Evolutionary conservation across 1,140 invertebrate species (phyloP).

Genomic region (Drosophila bocki): DNA sequence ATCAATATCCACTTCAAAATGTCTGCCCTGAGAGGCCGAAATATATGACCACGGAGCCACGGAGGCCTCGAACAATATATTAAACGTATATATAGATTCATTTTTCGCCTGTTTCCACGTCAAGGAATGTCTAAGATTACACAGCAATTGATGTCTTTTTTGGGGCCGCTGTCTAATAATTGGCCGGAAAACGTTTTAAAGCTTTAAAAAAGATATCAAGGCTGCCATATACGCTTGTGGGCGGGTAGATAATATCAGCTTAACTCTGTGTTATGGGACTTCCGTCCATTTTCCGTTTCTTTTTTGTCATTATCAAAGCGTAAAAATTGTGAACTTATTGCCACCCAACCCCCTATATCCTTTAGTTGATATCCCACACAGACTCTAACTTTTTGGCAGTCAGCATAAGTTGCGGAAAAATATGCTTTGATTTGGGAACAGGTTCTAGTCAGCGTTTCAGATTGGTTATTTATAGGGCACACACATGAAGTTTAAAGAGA

Average conservation of each 20-base stretch:
- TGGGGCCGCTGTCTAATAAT: slow-evolving; percentile 49
- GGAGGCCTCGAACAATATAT: slow-evolving; percentile 58
- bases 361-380: slow-evolving; percentile 38
- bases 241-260: slow-evolving; percentile 31
- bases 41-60: slow-evolving; percentile 20
- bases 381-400: slow-evolving; percentile 57
- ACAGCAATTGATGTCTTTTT: slow-evolving; percentile 76
- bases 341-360: slow-evolving; percentile 26
- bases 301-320: slow-evolving; percentile 55
- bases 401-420: slow-evolving; percentile 38
- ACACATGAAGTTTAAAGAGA: background rate
- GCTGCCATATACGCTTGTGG: slow-evolving; percentile 12
- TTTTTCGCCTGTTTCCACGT: slow-evolving; percentile 31
- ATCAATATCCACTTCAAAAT: slow-evolving; percentile 75
- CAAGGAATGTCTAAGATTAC: slow-evolving; percentile 69
- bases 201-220: slow-evolving; percentile 34
- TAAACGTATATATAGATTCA: slow-evolving; percentile 25
- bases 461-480: background rate
- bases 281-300: slow-evolving; percentile 9
- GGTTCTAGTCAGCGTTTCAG: background rate
- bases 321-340: slow-evolving; percentile 48
- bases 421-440: slow-evolving; percentile 18
- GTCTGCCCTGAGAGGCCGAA: slow-evolving; percentile 27
- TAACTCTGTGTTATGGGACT: slow-evolving; percentile 26
- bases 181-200: slow-evolving; percentile 52